phyloP scores from a whole-genome alignment of 2,888 invertebrate genomes.

The Icerya purchasi region DNA sequence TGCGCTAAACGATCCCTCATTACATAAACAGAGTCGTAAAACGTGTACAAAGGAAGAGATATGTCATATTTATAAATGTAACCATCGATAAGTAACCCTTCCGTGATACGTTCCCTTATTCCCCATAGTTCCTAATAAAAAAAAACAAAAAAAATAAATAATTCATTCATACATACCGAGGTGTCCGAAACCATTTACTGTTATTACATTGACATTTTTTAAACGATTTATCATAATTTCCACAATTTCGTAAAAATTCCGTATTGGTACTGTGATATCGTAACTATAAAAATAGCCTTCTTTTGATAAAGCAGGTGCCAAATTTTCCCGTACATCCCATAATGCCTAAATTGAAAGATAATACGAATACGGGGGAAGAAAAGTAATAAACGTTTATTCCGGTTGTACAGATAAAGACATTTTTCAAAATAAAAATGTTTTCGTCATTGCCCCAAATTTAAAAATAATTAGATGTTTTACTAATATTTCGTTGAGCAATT shows the following conservation, averaged over 20 bases:
- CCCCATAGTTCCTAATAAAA: slow-evolving; percentile 40
- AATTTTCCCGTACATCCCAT: slow-evolving; percentile 71
- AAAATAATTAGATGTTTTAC: too few species aligned
- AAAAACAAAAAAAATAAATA: neutral
- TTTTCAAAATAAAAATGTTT: too few species aligned
- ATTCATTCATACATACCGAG: slow-evolving; percentile 37
- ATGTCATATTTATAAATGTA: slow-evolving; percentile 92
- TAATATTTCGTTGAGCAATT: too few species aligned
- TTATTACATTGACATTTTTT: slow-evolving; percentile 15
- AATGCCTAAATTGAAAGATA: too few species aligned
- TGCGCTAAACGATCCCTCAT: slow-evolving; percentile 42
- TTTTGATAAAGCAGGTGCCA: slow-evolving; percentile 47
- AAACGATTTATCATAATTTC: slow-evolving; percentile 43
- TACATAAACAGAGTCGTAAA: slow-evolving; percentile 61
- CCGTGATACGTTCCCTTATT: slow-evolving; percentile 63
- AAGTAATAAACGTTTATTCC: too few species aligned
- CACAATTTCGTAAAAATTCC: slow-evolving; percentile 65
- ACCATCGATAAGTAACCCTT: slow-evolving; percentile 51
- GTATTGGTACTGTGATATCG: slow-evolving; percentile 73
- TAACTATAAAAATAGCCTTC: slow-evolving; percentile 89
- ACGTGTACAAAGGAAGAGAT: slow-evolving; percentile 59
- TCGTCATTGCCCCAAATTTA: too few species aligned
- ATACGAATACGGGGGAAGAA: too few species aligned
- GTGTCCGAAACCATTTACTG: slow-evolving; percentile 68
- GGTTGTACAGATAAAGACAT: too few species aligned